These are phyloP conservation scores for Cheilosia variabilis DNA, from an alignment of 2,888 invertebrate genomes.

Conservation along the genomic window DNA sequence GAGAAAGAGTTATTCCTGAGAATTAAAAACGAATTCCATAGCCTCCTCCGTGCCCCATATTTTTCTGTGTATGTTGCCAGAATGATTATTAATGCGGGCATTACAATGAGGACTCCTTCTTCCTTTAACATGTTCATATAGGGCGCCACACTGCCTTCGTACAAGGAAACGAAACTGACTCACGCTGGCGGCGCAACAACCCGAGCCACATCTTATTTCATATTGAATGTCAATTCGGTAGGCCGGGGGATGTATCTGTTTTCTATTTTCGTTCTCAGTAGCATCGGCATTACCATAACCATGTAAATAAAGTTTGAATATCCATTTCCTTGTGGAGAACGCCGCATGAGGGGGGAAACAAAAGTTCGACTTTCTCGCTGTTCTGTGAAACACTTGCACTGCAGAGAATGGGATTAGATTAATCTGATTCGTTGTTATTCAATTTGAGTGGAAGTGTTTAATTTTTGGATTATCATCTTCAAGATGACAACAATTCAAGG, in stretches of 20 bases:
- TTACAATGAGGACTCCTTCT: slow-evolving; percentile 13
- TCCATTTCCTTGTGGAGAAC: background rate
- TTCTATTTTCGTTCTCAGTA: slow-evolving; percentile 35
- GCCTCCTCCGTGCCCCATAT: background rate
- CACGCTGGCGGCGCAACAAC: background rate
- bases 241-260: slow-evolving; percentile 8
- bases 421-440: slow-evolving; percentile 47
- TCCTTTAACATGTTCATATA: slow-evolving; percentile 23
- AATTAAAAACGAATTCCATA: slow-evolving; percentile 42
- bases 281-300: slow-evolving; percentile 18
- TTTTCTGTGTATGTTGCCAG: slow-evolving; percentile 18
- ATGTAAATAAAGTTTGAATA: slow-evolving; percentile 47
- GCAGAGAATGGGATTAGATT: slow-evolving; percentile 36
- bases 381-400: background rate
- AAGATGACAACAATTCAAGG: slow-evolving; percentile 22
- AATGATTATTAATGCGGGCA: slow-evolving; percentile 52
- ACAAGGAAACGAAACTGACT: background rate
- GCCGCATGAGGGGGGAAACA: no score
- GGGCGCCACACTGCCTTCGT: background rate
- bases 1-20: slow-evolving; percentile 25
- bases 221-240: slow-evolving; percentile 48
- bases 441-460: slow-evolving; percentile 28
- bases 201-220: slow-evolving; percentile 15
- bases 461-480: slow-evolving; percentile 23
- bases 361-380: background rate